Evolutionary conservation across 2,888 invertebrate species (phyloP).

Genomic region (Tolmerus cingulatus): DNA sequence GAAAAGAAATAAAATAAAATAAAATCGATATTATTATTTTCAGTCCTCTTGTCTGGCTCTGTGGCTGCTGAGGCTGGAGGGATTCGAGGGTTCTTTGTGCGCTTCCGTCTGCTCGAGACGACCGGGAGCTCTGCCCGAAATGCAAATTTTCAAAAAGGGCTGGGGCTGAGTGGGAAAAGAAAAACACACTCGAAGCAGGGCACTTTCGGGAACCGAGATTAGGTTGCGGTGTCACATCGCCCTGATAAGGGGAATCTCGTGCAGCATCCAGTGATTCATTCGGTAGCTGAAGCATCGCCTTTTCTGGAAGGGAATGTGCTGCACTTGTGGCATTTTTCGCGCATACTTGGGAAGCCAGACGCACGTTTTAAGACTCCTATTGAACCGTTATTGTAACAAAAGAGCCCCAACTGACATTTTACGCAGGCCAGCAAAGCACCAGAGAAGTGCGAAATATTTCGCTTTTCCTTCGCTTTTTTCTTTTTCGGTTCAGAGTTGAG

Average conservation of each 20-base stretch:
- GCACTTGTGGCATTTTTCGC: neutral
- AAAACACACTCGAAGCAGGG: neutral
- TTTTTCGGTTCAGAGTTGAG: neutral
- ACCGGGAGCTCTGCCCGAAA: neutral
- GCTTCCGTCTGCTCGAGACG: neutral
- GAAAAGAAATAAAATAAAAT: too few species aligned
- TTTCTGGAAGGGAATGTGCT: neutral
- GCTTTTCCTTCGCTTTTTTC: too few species aligned
- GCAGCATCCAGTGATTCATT: neutral
- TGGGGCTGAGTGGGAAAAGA: neutral
- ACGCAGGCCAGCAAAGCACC: constrained; percentile 33
- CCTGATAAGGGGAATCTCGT: neutral
- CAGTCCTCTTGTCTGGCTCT: neutral
- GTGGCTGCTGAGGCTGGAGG: neutral
- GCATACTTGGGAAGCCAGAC: neutral
- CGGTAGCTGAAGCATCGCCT: neutral
- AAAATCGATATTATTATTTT: neutral
- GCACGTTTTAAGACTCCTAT: neutral
- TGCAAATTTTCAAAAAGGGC: neutral
- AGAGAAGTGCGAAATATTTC: neutral
- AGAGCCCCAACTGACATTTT: constrained; percentile 10
- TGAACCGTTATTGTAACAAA: constrained; percentile 13
- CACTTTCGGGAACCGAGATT: neutral
- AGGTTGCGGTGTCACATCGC: neutral
- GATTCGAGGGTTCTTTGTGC: neutral